Base-by-base conservation (phyloP, 2,888 invertebrate genomes). In the Hybos culiciformis region DNA sequence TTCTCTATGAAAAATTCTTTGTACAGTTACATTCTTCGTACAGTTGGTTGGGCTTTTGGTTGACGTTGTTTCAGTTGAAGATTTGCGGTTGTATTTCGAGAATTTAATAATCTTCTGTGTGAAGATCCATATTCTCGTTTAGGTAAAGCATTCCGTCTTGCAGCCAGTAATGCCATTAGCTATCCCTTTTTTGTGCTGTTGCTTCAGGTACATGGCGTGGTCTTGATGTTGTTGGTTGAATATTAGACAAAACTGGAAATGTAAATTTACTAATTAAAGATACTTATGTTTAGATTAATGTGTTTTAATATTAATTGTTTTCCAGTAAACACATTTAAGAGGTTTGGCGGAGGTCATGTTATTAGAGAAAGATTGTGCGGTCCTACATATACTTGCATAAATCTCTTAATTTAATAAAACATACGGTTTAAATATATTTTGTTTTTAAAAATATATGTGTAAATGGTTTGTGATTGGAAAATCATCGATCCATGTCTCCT, bases 91-190 rank as follows among this genome's bases (percentile, higher is more conserved):
- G 56, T 55, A 9, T 57, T 59, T 34, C 61, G 56, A 18, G 57
- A 58, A 39, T 63, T 58, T 39, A 63, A 58, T 20, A 57, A 50
- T 17, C 60, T 56, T 15, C 50, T 45, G 8, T 48, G 62, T 54
- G 71, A 70, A 34, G 69, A 67, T 18, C 73, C 65, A 50, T 73
- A 66, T 34, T 74, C 66, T 21, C 73, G 73, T 12, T 67, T 69
- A 40, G 77, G 68, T 39, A 77, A 62, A 42, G 77, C 77, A 32
- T 73, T 69, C 39, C 80, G 67, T 21, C 79, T 64, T 0, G 77
- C 75, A 0, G 76, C 76, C 48, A 79, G 64, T 37, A 78, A 60
- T 8, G 73, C 71, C 59, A 73, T 67, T 43, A 77, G 62, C 49
- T 71, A 51, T 77, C 73, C 24, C 77, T 57, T 44, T 61, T 59